Base-by-base conservation (phyloP, 1,140 invertebrate genomes). In the Asobara japonica region DNA sequence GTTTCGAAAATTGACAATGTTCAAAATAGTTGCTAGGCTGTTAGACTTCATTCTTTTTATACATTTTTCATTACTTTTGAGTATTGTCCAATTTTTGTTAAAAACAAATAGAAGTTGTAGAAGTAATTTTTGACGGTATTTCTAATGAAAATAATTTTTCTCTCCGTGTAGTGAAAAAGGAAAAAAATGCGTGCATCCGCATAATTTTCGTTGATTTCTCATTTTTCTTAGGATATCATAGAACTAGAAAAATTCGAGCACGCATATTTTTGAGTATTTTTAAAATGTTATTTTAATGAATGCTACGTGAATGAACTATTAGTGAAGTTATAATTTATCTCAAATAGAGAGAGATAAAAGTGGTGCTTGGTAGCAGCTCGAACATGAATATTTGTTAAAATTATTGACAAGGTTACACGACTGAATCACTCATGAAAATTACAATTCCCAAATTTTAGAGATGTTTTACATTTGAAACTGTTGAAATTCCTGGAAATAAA, bases 281-380 rank as follows among this genome's bases (percentile, higher is more conserved):
- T n/a, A n/a, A 45, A 45, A 13, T 2, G n/a, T 45, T 45, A 45
- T 45, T 45, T 45, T 16, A 2, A 45, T 13, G 41, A 45, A 45
- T 45, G 41, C 41, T 16, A 45, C 8, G 41, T 16, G 41, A 45
- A 45, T 45, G 41, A 45, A 18, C 18, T 45, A 45, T 45, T 45
- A 45, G 41, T 45, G n/a, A 45, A 16, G 41, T 11, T n/a, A 16
- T 16, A 5, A 16, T 45, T 45, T 7, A 45, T 7, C 41, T 45
- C 13, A 45, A 11, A 13, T 45, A 16, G 41, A 45, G n/a, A n/a
- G n/a, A n/a, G 13, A 45, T 45, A 16, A 16, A 45, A 25, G 29
- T 71, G 69, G 60, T 83, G 82, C 81, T 84, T 82, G 81, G 82
- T 84, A 84, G 82, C 73, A 82, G 82, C 79, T 84, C 79, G 79